Evolutionary conservation across 2,888 invertebrate species (phyloP).

Genomic region (Ypsolopha scabrella): DNA sequence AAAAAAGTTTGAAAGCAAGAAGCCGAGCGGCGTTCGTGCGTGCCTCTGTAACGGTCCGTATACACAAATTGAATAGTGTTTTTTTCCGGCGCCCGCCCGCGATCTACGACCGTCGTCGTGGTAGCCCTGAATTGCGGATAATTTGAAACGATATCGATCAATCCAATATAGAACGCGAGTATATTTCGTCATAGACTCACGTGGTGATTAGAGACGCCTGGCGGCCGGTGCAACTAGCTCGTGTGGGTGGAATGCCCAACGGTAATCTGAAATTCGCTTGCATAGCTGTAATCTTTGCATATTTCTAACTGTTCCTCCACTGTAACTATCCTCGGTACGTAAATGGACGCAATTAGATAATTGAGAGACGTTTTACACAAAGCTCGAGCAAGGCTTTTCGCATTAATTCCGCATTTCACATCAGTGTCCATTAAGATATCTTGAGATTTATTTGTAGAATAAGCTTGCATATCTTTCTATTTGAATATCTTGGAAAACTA

Average conservation of each 20-base stretch:
- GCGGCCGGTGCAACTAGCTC: too few species aligned
- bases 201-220: too few species aligned
- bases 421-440: too few species aligned
- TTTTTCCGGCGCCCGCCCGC: constrained; percentile 32
- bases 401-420: too few species aligned
- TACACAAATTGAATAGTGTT: constrained; percentile 53
- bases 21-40: constrained; percentile 42
- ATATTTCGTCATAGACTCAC: too few species aligned
- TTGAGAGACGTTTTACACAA: too few species aligned
- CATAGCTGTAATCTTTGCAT: not conserved
- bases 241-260: constrained; percentile 1
- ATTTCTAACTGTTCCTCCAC: not conserved
- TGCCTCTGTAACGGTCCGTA: constrained; percentile 48
- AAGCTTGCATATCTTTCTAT: too few species aligned
- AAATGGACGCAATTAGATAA: too few species aligned
- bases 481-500: too few species aligned
- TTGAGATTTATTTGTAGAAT: too few species aligned
- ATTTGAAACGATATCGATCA: constrained; percentile 29
- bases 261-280: constrained; percentile 5
- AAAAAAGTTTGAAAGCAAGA: constrained; percentile 45
- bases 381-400: too few species aligned
- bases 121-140: constrained; percentile 41
- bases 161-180: not conserved
- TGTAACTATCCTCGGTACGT: not conserved
- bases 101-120: constrained; percentile 34